These are phyloP conservation scores for Ochotona princeps DNA, from an alignment of 2,113 vertebrate species.

Conservation along the genomic window DNA sequence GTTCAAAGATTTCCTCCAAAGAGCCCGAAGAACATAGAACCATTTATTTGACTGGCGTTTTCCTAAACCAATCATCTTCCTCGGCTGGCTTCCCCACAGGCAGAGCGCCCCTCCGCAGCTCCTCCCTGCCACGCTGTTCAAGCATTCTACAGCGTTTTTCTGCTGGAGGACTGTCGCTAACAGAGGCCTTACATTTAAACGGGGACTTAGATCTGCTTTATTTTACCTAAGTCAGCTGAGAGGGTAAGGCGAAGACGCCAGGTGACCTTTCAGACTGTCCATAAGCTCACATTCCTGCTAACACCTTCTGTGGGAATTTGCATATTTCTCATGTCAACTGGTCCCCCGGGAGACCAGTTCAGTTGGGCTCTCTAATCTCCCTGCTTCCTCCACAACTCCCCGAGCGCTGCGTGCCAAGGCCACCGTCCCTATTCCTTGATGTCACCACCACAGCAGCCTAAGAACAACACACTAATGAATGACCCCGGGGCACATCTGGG, in stretches of 20 bases:
- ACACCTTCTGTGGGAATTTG: conserved; percentile 8
- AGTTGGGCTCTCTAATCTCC: neutral
- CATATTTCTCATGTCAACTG: neutral
- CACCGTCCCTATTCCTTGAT: conserved; percentile 71
- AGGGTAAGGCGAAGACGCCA: neutral
- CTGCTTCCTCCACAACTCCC: conserved; percentile 55
- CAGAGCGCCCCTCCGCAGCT: neutral
- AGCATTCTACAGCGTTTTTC: neutral
- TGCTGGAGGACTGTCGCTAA: neutral
- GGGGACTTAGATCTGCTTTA: neutral
- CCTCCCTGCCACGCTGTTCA: neutral
- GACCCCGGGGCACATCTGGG: conserved; percentile 50
- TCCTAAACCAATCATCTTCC: conserved; percentile 22
- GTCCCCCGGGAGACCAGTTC: neutral
- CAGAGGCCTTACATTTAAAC: neutral
- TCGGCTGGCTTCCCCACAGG: neutral
- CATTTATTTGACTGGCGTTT: neutral
- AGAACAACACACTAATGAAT: conserved; percentile 62
- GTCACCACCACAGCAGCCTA: conserved; percentile 30
- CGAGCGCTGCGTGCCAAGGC: conserved; percentile 75
- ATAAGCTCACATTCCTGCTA: neutral
- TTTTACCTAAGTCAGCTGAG: neutral
- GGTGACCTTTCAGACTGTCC: neutral
- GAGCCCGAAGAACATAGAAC: neutral
- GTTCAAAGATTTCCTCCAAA: conserved; percentile 43